These are phyloP conservation scores for Brachionus asplanchnoidis DNA, from an alignment of 1,140 invertebrate genomes.

Conservation along the genomic window DNA sequence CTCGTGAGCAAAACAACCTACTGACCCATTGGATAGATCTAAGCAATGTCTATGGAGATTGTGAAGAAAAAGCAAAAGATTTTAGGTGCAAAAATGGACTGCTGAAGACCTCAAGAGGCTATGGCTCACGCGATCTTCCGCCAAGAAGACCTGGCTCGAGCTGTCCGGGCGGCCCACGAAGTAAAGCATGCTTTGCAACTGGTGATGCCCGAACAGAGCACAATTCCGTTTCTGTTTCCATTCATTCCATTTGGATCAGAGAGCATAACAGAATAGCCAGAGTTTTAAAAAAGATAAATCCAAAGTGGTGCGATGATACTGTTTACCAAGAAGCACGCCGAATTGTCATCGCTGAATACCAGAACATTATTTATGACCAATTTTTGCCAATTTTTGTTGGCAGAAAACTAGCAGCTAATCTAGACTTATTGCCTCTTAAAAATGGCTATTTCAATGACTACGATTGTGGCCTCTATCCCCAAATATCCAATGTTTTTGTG, in stretches of 20 bases:
- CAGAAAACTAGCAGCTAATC: not conserved
- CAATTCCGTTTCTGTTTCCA: not conserved
- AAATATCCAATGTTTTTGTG: slow-evolving; percentile 17
- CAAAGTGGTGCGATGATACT: slow-evolving; percentile 45
- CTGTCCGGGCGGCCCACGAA: not conserved
- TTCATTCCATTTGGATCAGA: slow-evolving; percentile 70
- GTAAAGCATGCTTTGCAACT: not conserved
- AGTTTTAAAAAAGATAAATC: slow-evolving; percentile 42
- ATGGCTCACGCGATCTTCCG: not conserved
- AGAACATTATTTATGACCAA: slow-evolving; percentile 89
- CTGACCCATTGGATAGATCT: not conserved
- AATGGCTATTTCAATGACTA: slow-evolving; percentile 42
- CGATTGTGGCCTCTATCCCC: not conserved
- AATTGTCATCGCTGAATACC: slow-evolving; percentile 80
- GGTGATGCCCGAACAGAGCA: not conserved
- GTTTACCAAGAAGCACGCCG: slow-evolving; percentile 69
- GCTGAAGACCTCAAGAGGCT: not conserved
- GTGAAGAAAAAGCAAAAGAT: not conserved
- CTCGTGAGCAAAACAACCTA: slow-evolving; percentile 7
- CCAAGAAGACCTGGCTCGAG: not conserved
- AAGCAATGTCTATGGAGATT: not conserved
- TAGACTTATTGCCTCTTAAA: not conserved
- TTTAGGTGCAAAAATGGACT: not conserved
- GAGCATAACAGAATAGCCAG: slow-evolving; percentile 47
- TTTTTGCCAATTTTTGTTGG: slow-evolving; percentile 86